A percentile compares a stretch with the other conserved stretches of the same genome.
phyloP scores from a whole-genome alignment of 1,140 invertebrate species.

The Dreissena polymorpha region DNA sequence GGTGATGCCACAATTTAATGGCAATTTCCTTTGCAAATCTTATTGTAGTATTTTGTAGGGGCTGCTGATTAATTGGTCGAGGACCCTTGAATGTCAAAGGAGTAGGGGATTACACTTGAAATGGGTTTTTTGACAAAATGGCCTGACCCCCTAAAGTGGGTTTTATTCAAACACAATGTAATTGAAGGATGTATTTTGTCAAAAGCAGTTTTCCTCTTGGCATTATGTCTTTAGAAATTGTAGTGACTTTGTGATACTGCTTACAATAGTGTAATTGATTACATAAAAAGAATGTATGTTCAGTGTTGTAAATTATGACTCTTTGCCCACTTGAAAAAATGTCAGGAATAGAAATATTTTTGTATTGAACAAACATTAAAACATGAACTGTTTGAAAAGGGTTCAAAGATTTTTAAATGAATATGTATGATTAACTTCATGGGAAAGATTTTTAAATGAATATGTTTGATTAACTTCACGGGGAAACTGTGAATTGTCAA shows the following conservation, averaged over 20 bases:
- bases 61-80: slow-evolving; percentile 33
- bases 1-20: slow-evolving; percentile 37
- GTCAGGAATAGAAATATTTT: no score
- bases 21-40: slow-evolving; percentile 14
- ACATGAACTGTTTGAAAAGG: no score
- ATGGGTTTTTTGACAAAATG: slow-evolving; percentile 16
- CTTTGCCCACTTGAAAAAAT: no score
- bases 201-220: not conserved
- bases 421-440: no score
- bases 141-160: not conserved
- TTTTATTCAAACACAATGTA: slow-evolving; percentile 16
- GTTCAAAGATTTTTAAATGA: no score
- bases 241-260: not conserved
- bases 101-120: slow-evolving; percentile 18
- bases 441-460: no score
- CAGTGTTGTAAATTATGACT: no score
- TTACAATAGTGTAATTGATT: not conserved
- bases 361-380: no score
- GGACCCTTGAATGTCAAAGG: slow-evolving; percentile 32
- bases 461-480: no score
- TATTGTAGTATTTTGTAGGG: slow-evolving; percentile 27
- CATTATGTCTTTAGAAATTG: not conserved
- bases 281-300: no score
- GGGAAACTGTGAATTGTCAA: no score
- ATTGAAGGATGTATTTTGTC: slow-evolving; percentile 12